Evolutionary conservation across 2,797 vertebrate genomes (phyloP).

Genomic region (Girardinus metallicus): DNA sequence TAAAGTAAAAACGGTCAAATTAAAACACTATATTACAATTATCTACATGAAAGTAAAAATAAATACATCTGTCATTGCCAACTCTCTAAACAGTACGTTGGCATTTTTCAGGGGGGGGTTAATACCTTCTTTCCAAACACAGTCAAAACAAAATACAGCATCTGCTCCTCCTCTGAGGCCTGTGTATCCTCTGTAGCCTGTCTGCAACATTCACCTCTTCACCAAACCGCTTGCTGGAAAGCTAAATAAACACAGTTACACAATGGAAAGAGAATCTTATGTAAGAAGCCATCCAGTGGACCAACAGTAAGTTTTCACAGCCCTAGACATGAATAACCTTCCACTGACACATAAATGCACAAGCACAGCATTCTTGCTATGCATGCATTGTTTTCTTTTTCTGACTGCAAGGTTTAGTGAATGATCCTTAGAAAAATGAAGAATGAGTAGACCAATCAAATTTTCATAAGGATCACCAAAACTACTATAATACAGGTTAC

Average conservation of each 20-base stretch:
- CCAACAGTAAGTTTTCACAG: conserved; percentile 54
- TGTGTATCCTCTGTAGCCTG: conserved; percentile 65
- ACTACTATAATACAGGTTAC: neutral
- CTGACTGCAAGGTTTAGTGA: conserved; percentile 30
- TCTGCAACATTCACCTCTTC: conserved; percentile 67
- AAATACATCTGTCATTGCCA: conserved; percentile 44
- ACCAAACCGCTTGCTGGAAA: conserved; percentile 69
- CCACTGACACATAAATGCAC: neutral
- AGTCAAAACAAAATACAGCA: conserved; percentile 77
- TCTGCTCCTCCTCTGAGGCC: conserved; percentile 72
- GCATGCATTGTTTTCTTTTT: conserved; percentile 20
- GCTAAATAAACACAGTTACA: conserved; percentile 77
- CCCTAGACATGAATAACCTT: conserved; percentile 29
- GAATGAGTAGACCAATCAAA: conserved; percentile 13
- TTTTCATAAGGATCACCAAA: neutral
- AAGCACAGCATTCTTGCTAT: conserved; percentile 12
- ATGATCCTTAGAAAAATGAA: conserved; percentile 23
- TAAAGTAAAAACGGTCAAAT: conserved; percentile 37
- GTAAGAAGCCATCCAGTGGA: conserved; percentile 57
- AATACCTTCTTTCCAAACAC: conserved; percentile 76
- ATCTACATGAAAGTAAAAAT: conserved; percentile 59
- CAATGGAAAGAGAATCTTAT: conserved; percentile 69
- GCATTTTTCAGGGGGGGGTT: conserved; percentile 65
- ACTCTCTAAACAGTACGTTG: conserved; percentile 53
- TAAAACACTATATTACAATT: conserved; percentile 43